Evolutionary conservation across 2,888 invertebrate species (phyloP).

Genomic region (Andrena bicolor): DNA sequence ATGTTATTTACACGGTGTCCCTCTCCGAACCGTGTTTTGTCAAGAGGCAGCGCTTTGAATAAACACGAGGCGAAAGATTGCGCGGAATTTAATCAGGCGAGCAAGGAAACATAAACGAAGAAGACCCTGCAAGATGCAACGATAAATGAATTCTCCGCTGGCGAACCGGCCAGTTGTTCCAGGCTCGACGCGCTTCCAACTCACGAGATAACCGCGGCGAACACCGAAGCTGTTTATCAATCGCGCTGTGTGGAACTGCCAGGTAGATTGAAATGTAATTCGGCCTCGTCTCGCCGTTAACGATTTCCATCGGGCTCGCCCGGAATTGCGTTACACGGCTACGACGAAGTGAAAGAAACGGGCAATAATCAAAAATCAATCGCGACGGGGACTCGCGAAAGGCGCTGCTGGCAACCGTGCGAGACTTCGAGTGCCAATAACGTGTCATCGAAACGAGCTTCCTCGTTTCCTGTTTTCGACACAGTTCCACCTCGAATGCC

Average conservation of each 20-base stretch:
- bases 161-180: not conserved
- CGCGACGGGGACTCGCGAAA: constrained; percentile 40
- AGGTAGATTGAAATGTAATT: constrained; percentile 65
- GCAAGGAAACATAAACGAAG: not conserved
- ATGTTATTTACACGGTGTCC: not conserved
- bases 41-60: not conserved
- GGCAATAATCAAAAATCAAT: constrained; percentile 68
- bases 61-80: not conserved
- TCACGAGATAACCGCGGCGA: constrained; percentile 23
- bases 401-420: constrained; percentile 1
- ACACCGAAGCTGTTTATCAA: constrained; percentile 43
- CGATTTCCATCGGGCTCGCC: constrained; percentile 55
- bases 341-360: constrained; percentile 12
- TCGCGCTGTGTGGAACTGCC: constrained; percentile 16
- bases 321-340: constrained; percentile 51
- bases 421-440: constrained; percentile 39
- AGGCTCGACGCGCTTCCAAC: not conserved
- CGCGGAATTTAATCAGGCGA: not conserved
- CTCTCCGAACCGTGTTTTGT: not conserved
- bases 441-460: constrained; percentile 40
- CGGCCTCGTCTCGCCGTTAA: constrained; percentile 46
- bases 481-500: constrained; percentile 17
- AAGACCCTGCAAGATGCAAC: not conserved
- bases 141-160: constrained; percentile 5
- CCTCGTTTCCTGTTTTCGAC: constrained; percentile 54